phyloP scores from a whole-genome alignment of 1,140 invertebrate species.

The Lordiphosa stackelbergi region DNA sequence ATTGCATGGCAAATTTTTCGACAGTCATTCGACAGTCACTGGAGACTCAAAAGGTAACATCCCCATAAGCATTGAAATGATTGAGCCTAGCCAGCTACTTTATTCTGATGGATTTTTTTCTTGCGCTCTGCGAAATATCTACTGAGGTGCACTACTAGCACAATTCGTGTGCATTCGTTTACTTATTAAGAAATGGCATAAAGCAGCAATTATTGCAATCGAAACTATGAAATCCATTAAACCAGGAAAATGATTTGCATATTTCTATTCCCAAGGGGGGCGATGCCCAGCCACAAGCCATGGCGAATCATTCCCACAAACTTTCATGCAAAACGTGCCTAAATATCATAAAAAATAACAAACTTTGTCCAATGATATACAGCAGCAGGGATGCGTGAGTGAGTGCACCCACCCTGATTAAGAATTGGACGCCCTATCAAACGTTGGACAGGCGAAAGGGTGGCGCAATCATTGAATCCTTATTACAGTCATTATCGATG shows the following conservation, averaged over 20 bases:
- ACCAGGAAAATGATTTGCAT: conserved; percentile 43
- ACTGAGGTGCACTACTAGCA: too few species aligned
- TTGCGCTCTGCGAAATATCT: too few species aligned
- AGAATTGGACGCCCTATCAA: conserved; percentile 51
- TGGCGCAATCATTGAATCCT: conserved; percentile 72
- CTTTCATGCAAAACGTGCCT: conserved; percentile 55
- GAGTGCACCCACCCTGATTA: conserved; percentile 37
- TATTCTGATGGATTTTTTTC: conserved; percentile 5
- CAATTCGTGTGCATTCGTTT: too few species aligned
- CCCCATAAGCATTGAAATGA: conserved; percentile 11
- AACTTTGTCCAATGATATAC: conserved; percentile 30
- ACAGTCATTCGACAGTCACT: conserved; percentile 21
- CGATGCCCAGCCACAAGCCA: not conserved
- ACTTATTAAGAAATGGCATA: too few species aligned
- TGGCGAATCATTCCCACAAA: conserved; percentile 10
- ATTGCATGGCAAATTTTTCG: conserved; percentile 16
- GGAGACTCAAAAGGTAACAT: too few species aligned
- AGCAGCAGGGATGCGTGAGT: conserved; percentile 30
- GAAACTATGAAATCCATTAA: conserved; percentile 25
- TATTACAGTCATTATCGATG: conserved; percentile 71
- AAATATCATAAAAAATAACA: conserved; percentile 28
- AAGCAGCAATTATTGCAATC: not conserved
- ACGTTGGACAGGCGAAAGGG: conserved; percentile 42
- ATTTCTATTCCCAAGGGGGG: conserved; percentile 42
- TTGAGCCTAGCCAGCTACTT: conserved; percentile 38